Conservation (phyloP, 2,797 vertebrate species). For the Hypotaenidia okinawae region DNA sequence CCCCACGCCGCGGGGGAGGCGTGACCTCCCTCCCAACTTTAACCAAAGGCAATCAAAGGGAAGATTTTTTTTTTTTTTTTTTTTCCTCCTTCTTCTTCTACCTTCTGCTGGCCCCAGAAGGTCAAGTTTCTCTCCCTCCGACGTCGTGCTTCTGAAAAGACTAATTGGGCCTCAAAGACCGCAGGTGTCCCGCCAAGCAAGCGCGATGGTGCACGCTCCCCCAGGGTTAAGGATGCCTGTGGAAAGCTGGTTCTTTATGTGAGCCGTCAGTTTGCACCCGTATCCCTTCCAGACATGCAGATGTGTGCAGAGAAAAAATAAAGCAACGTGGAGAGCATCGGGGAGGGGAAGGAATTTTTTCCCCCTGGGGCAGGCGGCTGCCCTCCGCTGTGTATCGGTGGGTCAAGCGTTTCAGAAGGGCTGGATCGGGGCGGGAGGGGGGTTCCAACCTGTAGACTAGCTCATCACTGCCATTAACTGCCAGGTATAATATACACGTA, state of each 20-base stretch:
- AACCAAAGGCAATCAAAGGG: constrained; percentile 59
- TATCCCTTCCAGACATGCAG: not conserved
- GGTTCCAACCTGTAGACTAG: not conserved
- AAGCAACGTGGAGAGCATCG: fast-evolving
- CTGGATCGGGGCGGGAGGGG: not conserved
- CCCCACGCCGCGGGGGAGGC: constrained; percentile 25
- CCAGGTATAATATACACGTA: not conserved
- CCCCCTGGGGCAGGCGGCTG: fast-evolving
- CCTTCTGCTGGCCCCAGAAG: not conserved
- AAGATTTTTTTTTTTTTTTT: not conserved
- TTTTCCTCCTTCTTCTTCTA: too few species aligned
- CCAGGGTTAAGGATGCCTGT: not conserved
- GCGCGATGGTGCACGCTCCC: not conserved
- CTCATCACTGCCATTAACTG: not conserved
- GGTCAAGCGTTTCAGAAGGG: not conserved
- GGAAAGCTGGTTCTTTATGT: not conserved
- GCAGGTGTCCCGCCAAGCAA: constrained; percentile 11
- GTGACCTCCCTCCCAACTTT: constrained; percentile 7
- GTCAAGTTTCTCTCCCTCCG: constrained; percentile 43
- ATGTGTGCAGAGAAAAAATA: not conserved
- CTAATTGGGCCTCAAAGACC: constrained; percentile 51
- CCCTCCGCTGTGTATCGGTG: not conserved
- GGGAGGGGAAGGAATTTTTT: not conserved
- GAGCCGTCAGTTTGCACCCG: not conserved
- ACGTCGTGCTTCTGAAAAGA: constrained; percentile 47